A percentile compares a stretch with the other conserved stretches of the same genome.
These are phyloP conservation scores for Lithophane ornitopus DNA, from an alignment of 2,888 invertebrate genomes.

Conservation along the genomic window DNA sequence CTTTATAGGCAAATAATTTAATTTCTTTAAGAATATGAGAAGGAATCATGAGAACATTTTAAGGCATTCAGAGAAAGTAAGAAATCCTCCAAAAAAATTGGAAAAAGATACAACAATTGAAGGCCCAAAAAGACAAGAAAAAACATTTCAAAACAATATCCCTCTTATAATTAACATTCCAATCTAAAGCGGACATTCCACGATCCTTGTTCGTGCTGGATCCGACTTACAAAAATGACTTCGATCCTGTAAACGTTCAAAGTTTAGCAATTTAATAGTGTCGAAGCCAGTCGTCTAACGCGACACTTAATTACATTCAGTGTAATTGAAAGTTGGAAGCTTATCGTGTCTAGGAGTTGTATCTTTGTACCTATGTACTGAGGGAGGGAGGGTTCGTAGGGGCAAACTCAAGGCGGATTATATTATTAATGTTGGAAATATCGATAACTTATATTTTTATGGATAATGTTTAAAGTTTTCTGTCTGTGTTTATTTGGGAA, in stretches of 20 bases:
- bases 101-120: background rate
- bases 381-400: constrained; percentile 41
- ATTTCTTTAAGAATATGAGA: background rate
- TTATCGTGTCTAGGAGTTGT: constrained; percentile 76
- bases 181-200: constrained; percentile 68
- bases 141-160: constrained; percentile 54
- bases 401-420: constrained; percentile 44
- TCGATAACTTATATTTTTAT: constrained; percentile 62
- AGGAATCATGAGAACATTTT: background rate
- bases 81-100: background rate
- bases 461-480: constrained; percentile 54
- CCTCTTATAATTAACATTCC: constrained; percentile 70
- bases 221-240: constrained; percentile 79
- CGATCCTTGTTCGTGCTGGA: constrained; percentile 64
- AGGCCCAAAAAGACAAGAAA: constrained; percentile 33
- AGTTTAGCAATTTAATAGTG: constrained; percentile 85
- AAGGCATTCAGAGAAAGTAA: background rate
- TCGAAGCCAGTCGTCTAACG: constrained; percentile 77
- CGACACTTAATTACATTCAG: constrained; percentile 85
- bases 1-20: constrained; percentile 19
- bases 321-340: constrained; percentile 85
- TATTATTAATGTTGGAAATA: constrained; percentile 57
- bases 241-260: constrained; percentile 81
- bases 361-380: constrained; percentile 55
- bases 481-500: constrained; percentile 47